phyloP scores from a whole-genome alignment of 2,888 invertebrate species.

The Tachina lurida region DNA sequence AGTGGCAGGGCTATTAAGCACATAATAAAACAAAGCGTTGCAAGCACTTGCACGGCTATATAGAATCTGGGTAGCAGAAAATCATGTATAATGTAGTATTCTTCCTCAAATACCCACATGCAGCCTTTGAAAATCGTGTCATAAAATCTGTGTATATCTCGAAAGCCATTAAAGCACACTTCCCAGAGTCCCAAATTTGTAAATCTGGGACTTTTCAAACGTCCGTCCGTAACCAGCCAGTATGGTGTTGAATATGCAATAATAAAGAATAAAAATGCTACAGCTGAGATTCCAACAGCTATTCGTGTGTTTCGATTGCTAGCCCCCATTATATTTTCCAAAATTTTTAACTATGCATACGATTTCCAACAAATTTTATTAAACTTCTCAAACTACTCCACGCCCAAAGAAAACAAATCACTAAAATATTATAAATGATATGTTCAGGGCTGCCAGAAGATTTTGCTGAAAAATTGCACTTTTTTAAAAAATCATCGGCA shows the following conservation, averaged over 20 bases:
- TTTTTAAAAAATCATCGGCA: no score
- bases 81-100: slow-evolving; percentile 96
- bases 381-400: slow-evolving; percentile 66
- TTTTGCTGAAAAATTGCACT: no score
- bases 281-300: slow-evolving; percentile 86
- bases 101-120: slow-evolving; percentile 99
- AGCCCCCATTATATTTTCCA: slow-evolving; percentile 78
- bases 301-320: slow-evolving; percentile 81
- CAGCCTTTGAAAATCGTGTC: slow-evolving; percentile 93
- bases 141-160: slow-evolving; percentile 93
- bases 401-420: slow-evolving; percentile 73
- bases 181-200: slow-evolving; percentile 95
- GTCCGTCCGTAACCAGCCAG: slow-evolving; percentile 93
- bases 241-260: slow-evolving; percentile 93
- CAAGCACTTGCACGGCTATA: slow-evolving; percentile 96
- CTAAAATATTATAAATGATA: slow-evolving; percentile 15
- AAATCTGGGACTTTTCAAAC: slow-evolving; percentile 90
- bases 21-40: slow-evolving; percentile 93
- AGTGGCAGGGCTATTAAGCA: slow-evolving; percentile 90
- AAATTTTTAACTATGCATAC: background rate
- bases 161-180: slow-evolving; percentile 94
- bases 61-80: slow-evolving; percentile 95
- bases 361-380: background rate
- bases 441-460: no score
- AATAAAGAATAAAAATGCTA: slow-evolving; percentile 88